These are phyloP conservation scores for Paedocypris sp. DNA, from an alignment of 2,113 vertebrate genomes.

Conservation along the genomic window DNA sequence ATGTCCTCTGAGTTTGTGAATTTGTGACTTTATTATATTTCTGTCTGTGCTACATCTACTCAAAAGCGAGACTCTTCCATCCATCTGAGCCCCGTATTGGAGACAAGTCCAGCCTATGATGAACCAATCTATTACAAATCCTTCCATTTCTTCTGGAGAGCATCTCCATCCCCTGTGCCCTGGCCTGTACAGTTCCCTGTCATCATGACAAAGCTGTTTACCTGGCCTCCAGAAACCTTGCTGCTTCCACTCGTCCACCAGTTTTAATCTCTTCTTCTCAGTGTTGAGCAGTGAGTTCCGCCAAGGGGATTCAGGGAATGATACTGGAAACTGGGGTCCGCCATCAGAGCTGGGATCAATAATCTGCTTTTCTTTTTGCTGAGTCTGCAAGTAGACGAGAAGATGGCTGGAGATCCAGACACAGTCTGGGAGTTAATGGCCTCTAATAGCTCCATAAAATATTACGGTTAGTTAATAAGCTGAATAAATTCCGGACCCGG, in stretches of 20 bases:
- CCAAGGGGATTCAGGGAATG: background rate
- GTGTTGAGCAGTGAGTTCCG: background rate
- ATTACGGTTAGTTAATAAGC: background rate
- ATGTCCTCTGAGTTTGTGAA: background rate
- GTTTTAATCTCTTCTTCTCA: background rate
- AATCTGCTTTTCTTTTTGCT: slow-evolving; percentile 11
- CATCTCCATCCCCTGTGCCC: background rate
- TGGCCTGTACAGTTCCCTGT: slow-evolving; percentile 5
- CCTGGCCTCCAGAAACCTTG: background rate
- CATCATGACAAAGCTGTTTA: slow-evolving; percentile 33
- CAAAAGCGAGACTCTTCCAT: background rate
- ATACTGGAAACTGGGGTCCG: background rate
- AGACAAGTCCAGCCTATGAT: slow-evolving; percentile 1
- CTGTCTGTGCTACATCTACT: background rate
- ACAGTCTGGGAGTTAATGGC: background rate
- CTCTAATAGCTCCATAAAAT: background rate
- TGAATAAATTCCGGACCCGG: too few species aligned
- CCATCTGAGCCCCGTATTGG: background rate
- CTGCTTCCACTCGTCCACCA: background rate
- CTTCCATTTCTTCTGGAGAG: background rate
- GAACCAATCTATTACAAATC: slow-evolving; percentile 11
- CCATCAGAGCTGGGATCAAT: slow-evolving; percentile 10
- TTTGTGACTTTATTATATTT: background rate
- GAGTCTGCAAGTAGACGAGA: background rate
- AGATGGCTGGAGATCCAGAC: too few species aligned